Base-by-base conservation (phyloP, 1,140 invertebrate species). In the Platorchestia sp. region DNA sequence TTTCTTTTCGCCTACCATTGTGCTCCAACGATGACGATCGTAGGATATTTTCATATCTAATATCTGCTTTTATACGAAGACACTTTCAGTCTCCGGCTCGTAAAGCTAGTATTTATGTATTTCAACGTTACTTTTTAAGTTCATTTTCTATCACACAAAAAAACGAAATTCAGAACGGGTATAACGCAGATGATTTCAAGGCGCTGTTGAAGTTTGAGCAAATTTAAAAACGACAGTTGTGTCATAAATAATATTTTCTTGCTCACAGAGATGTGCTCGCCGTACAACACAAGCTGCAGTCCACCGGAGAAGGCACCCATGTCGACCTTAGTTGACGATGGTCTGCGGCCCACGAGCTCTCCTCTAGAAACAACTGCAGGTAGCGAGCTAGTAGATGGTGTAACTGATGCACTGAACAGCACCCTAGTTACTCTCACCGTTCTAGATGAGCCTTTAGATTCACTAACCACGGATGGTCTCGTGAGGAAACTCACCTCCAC, bases 401-500 rank as follows among this genome's bases (percentile, higher is more conserved):
- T 75, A 75, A 36, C 59, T 42, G 87, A 90, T 90, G 14, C 87
- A 42, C 87, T 90, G 87, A 90, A 42, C 87, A 90, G 87, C 87
- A 90, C 87, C 41, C 41, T 90, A 43, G 87, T 43, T 22, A 45
- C 44, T 90, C 5, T 44, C 87, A 41, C 87, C 87, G 14, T 27
- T 90, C 59, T 75, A 75, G 59, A 75, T 75, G 14, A 14, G 59
- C 59, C 27, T 75, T 75, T 75, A 75, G 59, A 75, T 75, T 75
- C 59, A 75, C 59, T 75, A 22, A 43, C 87, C 87, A 42, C 44
- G 41, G 44, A 90, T 41, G 87, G 41, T 42, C 44, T 27, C 42
- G 19, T 90, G 5, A 27, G 87, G 42, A 45, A 90, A 7, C 41
- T 42, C 87, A 42, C 87, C 19, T 90, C 44, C 14, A 90, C 10